A percentile compares a stretch with the other conserved stretches of the same genome.
Conservation (phyloP, 2,113 vertebrate species). For the Phoenicopterus ruber region DNA sequence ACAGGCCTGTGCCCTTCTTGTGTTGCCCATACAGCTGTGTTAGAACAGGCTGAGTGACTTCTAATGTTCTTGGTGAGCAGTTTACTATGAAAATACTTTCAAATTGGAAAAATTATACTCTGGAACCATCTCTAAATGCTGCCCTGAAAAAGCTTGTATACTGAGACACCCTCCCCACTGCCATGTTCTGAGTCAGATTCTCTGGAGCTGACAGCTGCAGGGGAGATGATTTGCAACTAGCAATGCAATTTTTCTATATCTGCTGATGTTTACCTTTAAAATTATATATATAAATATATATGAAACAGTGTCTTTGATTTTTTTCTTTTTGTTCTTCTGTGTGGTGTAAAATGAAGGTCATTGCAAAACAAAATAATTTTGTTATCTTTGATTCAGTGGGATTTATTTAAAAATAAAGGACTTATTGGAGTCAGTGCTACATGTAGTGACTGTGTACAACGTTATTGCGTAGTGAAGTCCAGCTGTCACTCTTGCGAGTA, state of each 20-base stretch:
- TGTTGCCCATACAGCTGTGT: conserved; percentile 47
- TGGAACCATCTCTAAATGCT: conserved; percentile 58
- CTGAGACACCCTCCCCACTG: conserved; percentile 31
- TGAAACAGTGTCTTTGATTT: conserved; percentile 47
- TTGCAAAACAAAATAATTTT: conserved; percentile 77
- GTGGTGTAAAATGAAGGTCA: conserved; percentile 70
- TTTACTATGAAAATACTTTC: not conserved
- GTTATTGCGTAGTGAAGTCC: not conserved
- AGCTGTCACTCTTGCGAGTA: not conserved
- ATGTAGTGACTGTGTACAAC: not conserved
- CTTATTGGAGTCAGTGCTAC: conserved; percentile 45
- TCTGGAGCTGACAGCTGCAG: conserved; percentile 54
- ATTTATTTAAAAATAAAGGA: conserved; percentile 81
- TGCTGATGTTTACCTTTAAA: conserved; percentile 75
- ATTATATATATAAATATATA: conserved; percentile 44
- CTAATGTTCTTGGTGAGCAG: not conserved
- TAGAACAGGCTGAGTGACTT: not conserved
- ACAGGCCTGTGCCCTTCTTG: conserved; percentile 12
- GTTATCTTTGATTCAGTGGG: conserved; percentile 77
- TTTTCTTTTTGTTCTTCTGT: conserved; percentile 69
- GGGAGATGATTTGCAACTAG: conserved; percentile 79
- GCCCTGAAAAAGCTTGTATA: conserved; percentile 68
- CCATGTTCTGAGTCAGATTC: conserved; percentile 38
- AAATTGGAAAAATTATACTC: conserved; percentile 15
- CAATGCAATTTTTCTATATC: conserved; percentile 86